Evolutionary conservation across 1,140 invertebrate species (phyloP), one percentile per base, ranked within the genome.

Genomic region (Heterodera schachtii): DNA sequence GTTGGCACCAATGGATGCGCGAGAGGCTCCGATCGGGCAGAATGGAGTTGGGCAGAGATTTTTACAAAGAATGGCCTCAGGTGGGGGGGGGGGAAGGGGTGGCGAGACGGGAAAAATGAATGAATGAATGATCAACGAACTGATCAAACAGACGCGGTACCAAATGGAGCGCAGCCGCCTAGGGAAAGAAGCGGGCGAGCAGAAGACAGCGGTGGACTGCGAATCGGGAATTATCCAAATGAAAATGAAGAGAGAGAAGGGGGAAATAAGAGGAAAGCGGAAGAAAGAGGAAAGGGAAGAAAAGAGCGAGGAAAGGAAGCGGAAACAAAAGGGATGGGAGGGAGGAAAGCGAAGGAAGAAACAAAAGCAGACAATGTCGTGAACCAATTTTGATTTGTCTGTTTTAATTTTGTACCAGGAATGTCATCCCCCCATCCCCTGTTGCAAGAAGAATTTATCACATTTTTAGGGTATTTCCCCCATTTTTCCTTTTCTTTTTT

Each of bases 1-100:
- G 79, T 44, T 80, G 79, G 79, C 79, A 80, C 47, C 44, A n/a
- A 41, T 41, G 44, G 69, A 71, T 71, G 69, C 21, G 69, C 2
- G 57, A 19, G 16, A 64, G 57, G 57, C 13, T 11, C 5, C 57
- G 57, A 64, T 64, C 57, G 57, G 11, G 3, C 11, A 64, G 13
- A 64, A 64, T 64, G 16, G 11, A 64, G 19, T 19, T 64, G 57
- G 57, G 19, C 57, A 19, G 19, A 19, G 2, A 19, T 19, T 64
- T 64, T 64, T 64, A 64, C 19, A 64, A 5, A 19, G 57, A 64
- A 5, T 64, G 57, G 57, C 57, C 57, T 19, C 57, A 64, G 57
- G 57, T 64, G 19, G 16, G 19, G 57, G 19, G 16, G 19, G 16
- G 16, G 57, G 16, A 16, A 19, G 57, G 57, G 57, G 16, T 5